These are phyloP conservation scores for Boulengeromyrus knoepffleri DNA, from an alignment of 2,113 vertebrate genomes.

Conservation along the genomic window DNA sequence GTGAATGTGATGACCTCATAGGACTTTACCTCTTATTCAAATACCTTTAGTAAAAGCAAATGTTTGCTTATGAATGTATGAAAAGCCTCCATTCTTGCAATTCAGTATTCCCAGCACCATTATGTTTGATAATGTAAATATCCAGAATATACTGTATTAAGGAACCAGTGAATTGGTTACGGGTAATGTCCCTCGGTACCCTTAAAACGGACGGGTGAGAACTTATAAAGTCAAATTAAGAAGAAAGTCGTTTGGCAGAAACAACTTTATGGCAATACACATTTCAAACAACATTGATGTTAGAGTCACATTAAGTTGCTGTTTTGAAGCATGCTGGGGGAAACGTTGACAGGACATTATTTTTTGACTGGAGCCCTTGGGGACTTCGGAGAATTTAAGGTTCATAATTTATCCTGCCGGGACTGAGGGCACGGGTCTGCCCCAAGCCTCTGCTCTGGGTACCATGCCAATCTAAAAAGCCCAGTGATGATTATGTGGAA, in stretches of 20 bases:
- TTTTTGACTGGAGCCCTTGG: background rate
- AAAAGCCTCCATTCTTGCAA: conserved; percentile 5
- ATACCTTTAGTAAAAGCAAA: background rate
- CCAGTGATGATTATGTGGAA: background rate
- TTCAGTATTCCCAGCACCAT: background rate
- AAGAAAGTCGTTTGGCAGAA: background rate
- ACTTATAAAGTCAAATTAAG: background rate
- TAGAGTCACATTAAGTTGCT: background rate
- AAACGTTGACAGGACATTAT: background rate
- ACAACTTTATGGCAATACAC: background rate
- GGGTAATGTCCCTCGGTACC: background rate
- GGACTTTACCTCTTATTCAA: background rate
- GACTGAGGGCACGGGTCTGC: background rate
- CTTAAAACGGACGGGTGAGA: background rate
- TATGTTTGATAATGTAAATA: background rate
- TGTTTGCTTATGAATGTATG: background rate
- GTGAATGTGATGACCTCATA: conserved; percentile 9
- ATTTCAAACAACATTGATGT: background rate
- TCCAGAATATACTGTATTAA: background rate
- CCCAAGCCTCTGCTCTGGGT: background rate
- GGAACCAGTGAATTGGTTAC: background rate
- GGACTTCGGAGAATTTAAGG: background rate
- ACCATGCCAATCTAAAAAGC: background rate
- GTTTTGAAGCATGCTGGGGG: background rate
- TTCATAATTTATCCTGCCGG: background rate